Evolutionary conservation across 2,113 vertebrate genomes (phyloP).

Genomic region (Vulpes lagopus): DNA sequence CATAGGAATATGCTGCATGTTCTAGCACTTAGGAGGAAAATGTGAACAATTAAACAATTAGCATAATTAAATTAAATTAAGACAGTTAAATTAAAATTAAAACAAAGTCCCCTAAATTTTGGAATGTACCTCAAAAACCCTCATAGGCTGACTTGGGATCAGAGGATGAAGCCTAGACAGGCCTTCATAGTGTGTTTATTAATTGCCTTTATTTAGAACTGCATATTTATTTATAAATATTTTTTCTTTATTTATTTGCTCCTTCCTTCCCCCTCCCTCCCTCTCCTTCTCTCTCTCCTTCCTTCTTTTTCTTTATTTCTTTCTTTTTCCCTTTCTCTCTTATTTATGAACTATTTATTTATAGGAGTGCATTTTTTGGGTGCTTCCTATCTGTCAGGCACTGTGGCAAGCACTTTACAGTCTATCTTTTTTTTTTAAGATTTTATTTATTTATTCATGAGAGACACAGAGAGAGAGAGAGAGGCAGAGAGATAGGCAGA

Average conservation of each 20-base stretch:
- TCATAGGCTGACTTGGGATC: not conserved
- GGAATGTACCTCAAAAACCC: not conserved
- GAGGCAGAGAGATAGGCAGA: too few relatives aligned
- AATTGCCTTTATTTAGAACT: not conserved
- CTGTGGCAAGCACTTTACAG: not conserved
- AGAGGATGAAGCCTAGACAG: not conserved
- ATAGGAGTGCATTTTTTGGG: not conserved
- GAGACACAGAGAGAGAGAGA: too few relatives aligned
- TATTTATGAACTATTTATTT: not conserved
- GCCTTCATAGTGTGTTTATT: not conserved
- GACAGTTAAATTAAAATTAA: not conserved
- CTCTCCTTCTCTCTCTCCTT: too few relatives aligned
- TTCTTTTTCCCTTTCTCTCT: fast-evolving
- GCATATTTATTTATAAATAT: not conserved
- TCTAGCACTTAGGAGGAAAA: not conserved
- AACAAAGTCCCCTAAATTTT: not conserved
- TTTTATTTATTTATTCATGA: too few relatives aligned
- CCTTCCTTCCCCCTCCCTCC: too few relatives aligned
- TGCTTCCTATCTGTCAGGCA: not conserved
- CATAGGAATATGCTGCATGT: not conserved
- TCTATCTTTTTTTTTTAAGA: not conserved
- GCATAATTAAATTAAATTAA: not conserved
- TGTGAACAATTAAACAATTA: not conserved
- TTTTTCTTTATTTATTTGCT: not conserved
- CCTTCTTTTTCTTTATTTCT: not conserved